Evolutionary conservation across 53 echinoderm and acorn worm genomes (phyloP).

Genomic region (Henricia sp.): DNA sequence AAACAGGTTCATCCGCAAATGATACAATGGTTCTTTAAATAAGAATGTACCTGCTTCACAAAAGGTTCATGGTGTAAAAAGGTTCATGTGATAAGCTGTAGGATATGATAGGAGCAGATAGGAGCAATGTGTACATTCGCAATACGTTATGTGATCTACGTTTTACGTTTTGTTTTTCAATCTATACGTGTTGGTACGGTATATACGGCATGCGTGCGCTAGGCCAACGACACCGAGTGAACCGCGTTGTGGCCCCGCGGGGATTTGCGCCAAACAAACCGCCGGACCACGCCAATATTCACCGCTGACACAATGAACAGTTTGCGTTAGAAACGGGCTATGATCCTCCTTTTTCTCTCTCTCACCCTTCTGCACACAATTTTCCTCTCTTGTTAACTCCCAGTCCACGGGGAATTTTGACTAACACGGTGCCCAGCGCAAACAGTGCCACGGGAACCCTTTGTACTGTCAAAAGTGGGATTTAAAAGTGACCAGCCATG

Average conservation of each 20-base stretch:
- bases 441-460: slow-evolving; percentile 31
- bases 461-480: slow-evolving; percentile 10
- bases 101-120: no score
- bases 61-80: no score
- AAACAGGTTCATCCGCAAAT: no score
- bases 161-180: neutral
- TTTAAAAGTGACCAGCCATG: slow-evolving; percentile 47
- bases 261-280: slow-evolving; percentile 24
- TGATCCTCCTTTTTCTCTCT: neutral
- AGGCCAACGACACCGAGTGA: slow-evolving; percentile 63
- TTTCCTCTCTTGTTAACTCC: slow-evolving; percentile 8
- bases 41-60: no score
- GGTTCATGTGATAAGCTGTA: no score
- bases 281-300: neutral
- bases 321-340: slow-evolving; percentile 20
- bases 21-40: no score
- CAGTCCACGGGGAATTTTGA: slow-evolving; percentile 40
- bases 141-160: no score
- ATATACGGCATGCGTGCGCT: neutral
- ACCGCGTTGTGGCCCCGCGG: slow-evolving; percentile 35
- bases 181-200: neutral
- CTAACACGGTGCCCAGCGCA: slow-evolving; percentile 29
- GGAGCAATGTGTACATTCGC: no score
- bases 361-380: neutral
- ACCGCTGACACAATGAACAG: slow-evolving; percentile 37